Conservation (phyloP, 2,113 vertebrate genomes). For the Arvicanthis niloticus region DNA sequence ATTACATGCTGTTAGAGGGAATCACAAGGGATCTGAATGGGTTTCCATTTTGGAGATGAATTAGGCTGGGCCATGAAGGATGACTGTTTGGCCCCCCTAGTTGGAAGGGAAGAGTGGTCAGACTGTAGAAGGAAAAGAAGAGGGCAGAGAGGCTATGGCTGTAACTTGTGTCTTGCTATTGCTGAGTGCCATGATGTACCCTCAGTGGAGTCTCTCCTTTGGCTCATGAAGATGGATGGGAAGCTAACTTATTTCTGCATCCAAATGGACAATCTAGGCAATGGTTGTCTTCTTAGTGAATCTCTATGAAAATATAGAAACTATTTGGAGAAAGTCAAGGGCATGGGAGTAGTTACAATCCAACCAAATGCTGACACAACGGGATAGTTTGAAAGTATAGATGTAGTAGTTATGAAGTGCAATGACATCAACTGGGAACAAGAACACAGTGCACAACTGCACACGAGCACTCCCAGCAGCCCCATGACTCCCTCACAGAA, state of each 20-base stretch:
- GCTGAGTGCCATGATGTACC: not conserved
- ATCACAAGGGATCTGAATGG: not conserved
- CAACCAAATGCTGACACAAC: not conserved
- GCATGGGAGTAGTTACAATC: not conserved
- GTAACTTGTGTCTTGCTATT: not conserved
- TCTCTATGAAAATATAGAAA: constrained; percentile 57
- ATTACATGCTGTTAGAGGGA: not conserved
- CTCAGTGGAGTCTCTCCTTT: not conserved
- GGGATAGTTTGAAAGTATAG: not conserved
- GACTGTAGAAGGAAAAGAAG: constrained; percentile 9
- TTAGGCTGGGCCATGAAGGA: not conserved
- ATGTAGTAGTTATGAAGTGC: not conserved
- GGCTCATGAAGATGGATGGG: not conserved
- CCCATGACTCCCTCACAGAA: not conserved
- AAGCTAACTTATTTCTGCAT: not conserved
- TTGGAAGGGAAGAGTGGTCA: not conserved
- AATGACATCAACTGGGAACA: constrained; percentile 2
- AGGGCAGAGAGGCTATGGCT: not conserved
- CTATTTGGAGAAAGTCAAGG: constrained; percentile 47
- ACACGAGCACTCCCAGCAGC: not conserved
- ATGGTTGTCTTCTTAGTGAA: constrained; percentile 30
- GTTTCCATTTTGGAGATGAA: not conserved
- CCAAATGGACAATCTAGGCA: constrained; percentile 19
- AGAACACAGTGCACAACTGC: not conserved
- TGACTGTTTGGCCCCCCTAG: not conserved